phyloP scores from a whole-genome alignment of 2,113 vertebrate genomes.

The Lethenteron reissneri region DNA sequence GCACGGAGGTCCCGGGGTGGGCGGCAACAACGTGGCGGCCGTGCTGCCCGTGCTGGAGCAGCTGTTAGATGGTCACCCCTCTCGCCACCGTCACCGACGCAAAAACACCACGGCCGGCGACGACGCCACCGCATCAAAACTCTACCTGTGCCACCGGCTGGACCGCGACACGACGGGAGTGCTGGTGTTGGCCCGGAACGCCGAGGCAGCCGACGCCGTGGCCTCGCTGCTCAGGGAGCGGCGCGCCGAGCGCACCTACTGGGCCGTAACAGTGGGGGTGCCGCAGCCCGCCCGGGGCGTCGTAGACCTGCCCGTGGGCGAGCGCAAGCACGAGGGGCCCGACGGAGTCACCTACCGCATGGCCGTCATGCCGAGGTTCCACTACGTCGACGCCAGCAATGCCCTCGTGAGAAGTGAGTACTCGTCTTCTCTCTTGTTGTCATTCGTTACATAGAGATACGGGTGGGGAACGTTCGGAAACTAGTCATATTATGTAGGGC shows the following conservation, averaged over 20 bases:
- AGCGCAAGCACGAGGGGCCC: background rate
- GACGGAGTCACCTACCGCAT: background rate
- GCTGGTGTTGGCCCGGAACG: slow-evolving; percentile 43
- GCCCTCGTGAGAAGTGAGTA: no score
- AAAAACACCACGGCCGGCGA: background rate
- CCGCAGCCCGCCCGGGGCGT: slow-evolving; percentile 44
- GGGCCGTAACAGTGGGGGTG: slow-evolving; percentile 37
- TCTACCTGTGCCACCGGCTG: slow-evolving; percentile 44
- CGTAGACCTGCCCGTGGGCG: slow-evolving; percentile 62
- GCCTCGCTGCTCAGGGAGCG: background rate
- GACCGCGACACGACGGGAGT: slow-evolving; percentile 60
- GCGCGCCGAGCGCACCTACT: slow-evolving; percentile 12
- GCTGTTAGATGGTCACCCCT: slow-evolving; percentile 31
- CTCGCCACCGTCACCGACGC: background rate
- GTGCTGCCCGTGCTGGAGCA: slow-evolving; percentile 52
- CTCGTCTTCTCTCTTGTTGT: no score
- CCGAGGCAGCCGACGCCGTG: background rate
- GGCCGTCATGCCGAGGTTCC: background rate
- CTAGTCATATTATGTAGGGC: no score
- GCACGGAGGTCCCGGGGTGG: slow-evolving; percentile 27
- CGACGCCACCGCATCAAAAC: background rate
- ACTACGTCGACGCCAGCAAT: no score
- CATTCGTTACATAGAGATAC: no score
- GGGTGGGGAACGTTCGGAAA: no score
- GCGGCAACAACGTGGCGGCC: slow-evolving; percentile 27